phyloP scores from a whole-genome alignment of 1,140 invertebrate species.

The Trichonephila clavata region DNA sequence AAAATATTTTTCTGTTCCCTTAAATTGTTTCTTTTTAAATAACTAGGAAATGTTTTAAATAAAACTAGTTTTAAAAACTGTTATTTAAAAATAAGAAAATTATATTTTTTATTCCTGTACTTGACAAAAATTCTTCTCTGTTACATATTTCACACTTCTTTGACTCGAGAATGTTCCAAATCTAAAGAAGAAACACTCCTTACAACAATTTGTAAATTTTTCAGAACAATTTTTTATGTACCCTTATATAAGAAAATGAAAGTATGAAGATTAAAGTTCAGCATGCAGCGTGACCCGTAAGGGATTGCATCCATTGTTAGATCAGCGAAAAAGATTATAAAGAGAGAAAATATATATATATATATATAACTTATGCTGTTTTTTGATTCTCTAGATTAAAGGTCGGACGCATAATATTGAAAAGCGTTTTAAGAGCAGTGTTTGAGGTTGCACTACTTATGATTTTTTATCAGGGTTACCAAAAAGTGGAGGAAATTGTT shows the following conservation, averaged over 20 bases:
- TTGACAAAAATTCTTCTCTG: no score
- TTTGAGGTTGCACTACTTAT: not conserved
- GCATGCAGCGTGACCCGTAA: not conserved
- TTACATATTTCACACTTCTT: no score
- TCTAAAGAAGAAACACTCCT: no score
- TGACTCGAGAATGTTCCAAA: no score
- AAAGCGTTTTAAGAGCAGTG: not conserved
- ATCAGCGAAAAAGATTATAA: not conserved
- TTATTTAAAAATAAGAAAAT: not conserved
- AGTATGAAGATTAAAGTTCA: not conserved
- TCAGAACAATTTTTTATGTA: not conserved
- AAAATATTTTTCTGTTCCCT: no score
- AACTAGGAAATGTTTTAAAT: no score
- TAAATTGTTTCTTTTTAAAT: no score
- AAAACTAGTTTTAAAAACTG: no score
- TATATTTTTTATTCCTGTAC: not conserved
- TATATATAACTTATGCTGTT: not conserved
- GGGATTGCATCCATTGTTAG: not conserved
- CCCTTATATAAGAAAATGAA: conserved; percentile 14
- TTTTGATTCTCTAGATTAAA: conserved; percentile 12
- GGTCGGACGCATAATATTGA: not conserved
- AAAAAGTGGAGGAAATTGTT: not conserved
- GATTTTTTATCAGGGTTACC: not conserved
- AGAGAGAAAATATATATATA: not conserved
- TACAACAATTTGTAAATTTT: not conserved